Evolutionary conservation across 2,797 vertebrate genomes (phyloP), one percentile per base, ranked within the genome.

Genomic region (Philypnodon macrostomus): DNA sequence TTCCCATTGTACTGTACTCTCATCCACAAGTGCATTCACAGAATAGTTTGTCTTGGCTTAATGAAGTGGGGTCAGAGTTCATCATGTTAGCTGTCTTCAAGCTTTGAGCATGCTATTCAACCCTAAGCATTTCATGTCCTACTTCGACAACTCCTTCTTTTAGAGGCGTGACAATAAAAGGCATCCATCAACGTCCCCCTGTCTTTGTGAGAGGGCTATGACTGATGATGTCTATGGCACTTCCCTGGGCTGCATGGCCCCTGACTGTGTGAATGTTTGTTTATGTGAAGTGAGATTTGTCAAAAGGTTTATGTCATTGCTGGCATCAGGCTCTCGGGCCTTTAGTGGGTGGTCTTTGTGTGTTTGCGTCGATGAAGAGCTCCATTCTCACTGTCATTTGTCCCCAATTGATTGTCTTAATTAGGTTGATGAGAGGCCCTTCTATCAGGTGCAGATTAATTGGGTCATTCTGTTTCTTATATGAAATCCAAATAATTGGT

Each of bases 391-490:
- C 78, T 87, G 86, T 87, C 81, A 69, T 89, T 90, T 90, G 88
- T 88, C 71, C 75, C 83, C 83, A 84, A 85, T 83, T 89, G 87
- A 90, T 90, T 87, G 80, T 79, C 88, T 85, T 88, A 90, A 90
- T 89, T 89, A 89, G 86, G 84, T 89, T 90, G 88, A 88, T 88
- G 90, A 90, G 89, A 89, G 91, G 91, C 91, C 89, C 80, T 84
- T 79, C 86, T 87, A 84, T 90, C 88, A 81, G 87, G 87, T 78
- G 86, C 84, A 87, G 85, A 85, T 89, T 91, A 90, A 89, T 89
- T 91, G 87, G 91, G 87, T 87, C 88, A 88, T 81, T 57, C 77
- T 77, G 67, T 80, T 82, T 88, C 75, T 79, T 75, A 84, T 87
- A 90, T 79, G 78, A 87, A 89, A 89, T 84, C 73, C 64, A 80